A percentile compares a stretch with the other conserved stretches of the same genome.
phyloP scores from a whole-genome alignment of 2,888 invertebrate genomes.

The Oligia strigilis region DNA sequence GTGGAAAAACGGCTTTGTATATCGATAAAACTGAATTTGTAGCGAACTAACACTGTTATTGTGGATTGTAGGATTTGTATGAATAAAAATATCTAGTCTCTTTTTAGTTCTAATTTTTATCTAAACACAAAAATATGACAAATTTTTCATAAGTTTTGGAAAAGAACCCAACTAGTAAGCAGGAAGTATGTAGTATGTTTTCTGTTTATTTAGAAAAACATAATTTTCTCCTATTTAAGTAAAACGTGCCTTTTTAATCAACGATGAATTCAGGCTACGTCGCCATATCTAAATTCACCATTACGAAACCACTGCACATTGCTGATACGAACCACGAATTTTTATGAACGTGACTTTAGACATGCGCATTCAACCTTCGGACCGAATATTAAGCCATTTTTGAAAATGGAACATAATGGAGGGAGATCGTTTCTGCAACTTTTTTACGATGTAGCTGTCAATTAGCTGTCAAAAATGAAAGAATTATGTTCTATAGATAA shows the following conservation, averaged over 20 bases:
- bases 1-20: not conserved
- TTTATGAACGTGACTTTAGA: conserved; percentile 71
- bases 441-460: conserved; percentile 4
- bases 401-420: conserved; percentile 10
- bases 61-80: not conserved
- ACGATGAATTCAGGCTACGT: conserved; percentile 30
- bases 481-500: not conserved
- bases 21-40: not conserved
- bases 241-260: conserved; percentile 10
- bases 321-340: conserved; percentile 76
- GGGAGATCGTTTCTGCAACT: not conserved
- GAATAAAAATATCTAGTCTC: not conserved
- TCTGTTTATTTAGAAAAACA: not conserved
- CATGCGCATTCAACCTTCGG: conserved; percentile 25
- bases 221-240: not conserved
- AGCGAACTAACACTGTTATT: not conserved
- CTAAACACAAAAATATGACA: not conserved
- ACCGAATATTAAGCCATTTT: conserved; percentile 20
- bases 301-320: conserved; percentile 77
- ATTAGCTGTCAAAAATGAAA: conserved; percentile 8
- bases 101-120: not conserved
- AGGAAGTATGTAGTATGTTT: not conserved
- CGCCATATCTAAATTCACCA: conserved; percentile 35
- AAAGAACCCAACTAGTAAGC: no score
- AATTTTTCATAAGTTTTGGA: not conserved